Evolutionary conservation across 2,888 invertebrate genomes (phyloP), one percentile per base, ranked within the genome.

Genomic region (Eutolmus rufibarbis): DNA sequence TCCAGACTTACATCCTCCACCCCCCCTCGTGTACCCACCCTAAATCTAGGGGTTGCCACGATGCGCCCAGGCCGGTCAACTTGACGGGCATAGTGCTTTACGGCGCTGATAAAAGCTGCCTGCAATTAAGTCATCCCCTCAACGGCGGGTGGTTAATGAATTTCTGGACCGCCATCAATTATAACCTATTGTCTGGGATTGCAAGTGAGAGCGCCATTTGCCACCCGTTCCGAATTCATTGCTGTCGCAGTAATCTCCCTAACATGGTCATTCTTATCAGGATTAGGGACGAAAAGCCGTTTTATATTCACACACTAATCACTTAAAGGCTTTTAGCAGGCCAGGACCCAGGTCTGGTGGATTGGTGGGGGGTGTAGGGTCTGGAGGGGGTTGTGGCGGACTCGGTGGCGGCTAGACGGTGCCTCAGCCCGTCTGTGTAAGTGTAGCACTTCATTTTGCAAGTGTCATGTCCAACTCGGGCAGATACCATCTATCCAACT

Each of bases 221-320:
- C 85, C 74, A 74, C 51, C 51, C 46, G 31, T 43, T 74, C 74
- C 37, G 37, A 84, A 84, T 84, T 84, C 84, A 74, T 84, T 57
- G 43, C 85, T 74, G 85, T 85, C 85, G 37, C 34, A 40, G 34
- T 74, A 85, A 85, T 85, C 76, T 77, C 84, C 84, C 31, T 87
- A 74, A 88, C 88, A 88, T 74, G 66, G 57, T 86, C 86, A 87
- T 87, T 88, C 87, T 88, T 86, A 86, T 88, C 88, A 40, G 87
- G 87, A 88, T 88, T 88, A 88, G 86, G 81, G 56, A 86, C 81
- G 37, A 56, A 86, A 87, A 88, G 78, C 87, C 85, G 87, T 87
- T 87, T 85, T 88, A 88, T 88, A 87, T 88, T 88, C 88, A 87
- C 88, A 88, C 88, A 87, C 88, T 87, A 88, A 88, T 88, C 88